Base-by-base conservation (phyloP, 2,797 vertebrate species). In the Melanotaenia trifasciata region DNA sequence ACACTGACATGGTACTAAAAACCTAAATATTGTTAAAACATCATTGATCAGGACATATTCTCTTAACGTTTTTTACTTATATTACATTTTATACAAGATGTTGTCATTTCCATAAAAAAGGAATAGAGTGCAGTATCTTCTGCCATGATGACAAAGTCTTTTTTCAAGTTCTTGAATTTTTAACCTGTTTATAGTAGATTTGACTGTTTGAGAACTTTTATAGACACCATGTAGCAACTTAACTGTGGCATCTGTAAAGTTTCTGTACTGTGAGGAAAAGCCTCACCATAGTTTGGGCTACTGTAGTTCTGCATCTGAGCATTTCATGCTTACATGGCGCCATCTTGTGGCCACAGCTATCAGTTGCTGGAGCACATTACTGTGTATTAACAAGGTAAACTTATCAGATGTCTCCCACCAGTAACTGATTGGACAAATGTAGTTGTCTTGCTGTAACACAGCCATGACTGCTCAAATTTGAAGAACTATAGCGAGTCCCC, bases 261-360 rank as follows among this genome's bases (percentile, higher is more conserved):
- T 57, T 10, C 2, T 16, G 50, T 26, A 10, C n/a, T 30, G 14
- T 6, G 3, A 64, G 43, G 63, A 60, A 35, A 12, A 22, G 5
- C 2, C 5, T 30, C 16, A 22, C 30, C 2, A 22, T 16, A 22
- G 14, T 16, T 36, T 47, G 11, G 8, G 57, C 0, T 3, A 32
- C 16, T 3, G 47, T 33, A 70, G 51, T 22, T 5, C 54, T 38
- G 30, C 67, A 22, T 22, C 24, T 65, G 1, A 66, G 4, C 18
- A 83, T 89, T 83, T 78, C 26, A 68, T 82, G 75, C 1, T 82
- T 26, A 64, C 54, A 79, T 79, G 56, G 80, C n/a, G 87, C 92
- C 91, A 90, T 87, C 92, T 86, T 83, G 90, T 90, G 93, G 83
- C 54, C 62, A 72, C 2, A 20, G 51, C 4, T 1, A 9, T 64